A percentile compares a stretch with the other conserved stretches of the same genome.
Evolutionary conservation across 2,113 vertebrate species (phyloP).

Genomic region (Brachirus orientalis): DNA sequence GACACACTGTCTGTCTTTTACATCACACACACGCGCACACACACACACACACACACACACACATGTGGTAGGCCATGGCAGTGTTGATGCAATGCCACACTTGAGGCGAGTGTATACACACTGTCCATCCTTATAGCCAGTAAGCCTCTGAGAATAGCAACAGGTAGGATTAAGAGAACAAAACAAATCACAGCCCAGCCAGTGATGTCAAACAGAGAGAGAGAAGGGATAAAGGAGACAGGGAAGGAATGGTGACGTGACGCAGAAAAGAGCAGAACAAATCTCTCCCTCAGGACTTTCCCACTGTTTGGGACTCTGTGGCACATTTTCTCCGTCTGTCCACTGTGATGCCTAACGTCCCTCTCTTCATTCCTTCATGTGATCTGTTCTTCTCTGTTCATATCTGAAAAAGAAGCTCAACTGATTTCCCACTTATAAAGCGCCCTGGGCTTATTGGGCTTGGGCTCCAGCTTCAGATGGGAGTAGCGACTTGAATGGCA

Average conservation of each 20-base stretch:
- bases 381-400: slow-evolving; percentile 11
- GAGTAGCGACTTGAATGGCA: background rate
- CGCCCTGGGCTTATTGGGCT: background rate
- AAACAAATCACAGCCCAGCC: slow-evolving; percentile 56
- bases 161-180: slow-evolving; percentile 51
- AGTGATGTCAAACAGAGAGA: slow-evolving; percentile 54
- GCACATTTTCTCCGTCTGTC: slow-evolving; percentile 52
- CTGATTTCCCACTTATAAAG: slow-evolving; percentile 27
- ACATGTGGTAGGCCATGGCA: slow-evolving; percentile 7
- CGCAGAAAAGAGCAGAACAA: slow-evolving; percentile 53
- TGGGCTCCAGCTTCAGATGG: background rate
- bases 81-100: slow-evolving; percentile 40
- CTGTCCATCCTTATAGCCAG: slow-evolving; percentile 36
- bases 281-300: slow-evolving; percentile 63
- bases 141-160: slow-evolving; percentile 55
- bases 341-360: slow-evolving; percentile 26
- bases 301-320: slow-evolving; percentile 51
- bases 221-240: slow-evolving; percentile 2
- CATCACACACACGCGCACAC: no score
- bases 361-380: background rate
- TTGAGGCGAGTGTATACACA: slow-evolving; percentile 45
- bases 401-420: slow-evolving; percentile 14
- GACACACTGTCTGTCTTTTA: no score
- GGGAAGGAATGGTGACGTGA: background rate
- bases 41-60: slow-evolving; percentile 16